Evolutionary conservation across 2,888 invertebrate genomes (phyloP).

Genomic region (Sphinx pinastri): DNA sequence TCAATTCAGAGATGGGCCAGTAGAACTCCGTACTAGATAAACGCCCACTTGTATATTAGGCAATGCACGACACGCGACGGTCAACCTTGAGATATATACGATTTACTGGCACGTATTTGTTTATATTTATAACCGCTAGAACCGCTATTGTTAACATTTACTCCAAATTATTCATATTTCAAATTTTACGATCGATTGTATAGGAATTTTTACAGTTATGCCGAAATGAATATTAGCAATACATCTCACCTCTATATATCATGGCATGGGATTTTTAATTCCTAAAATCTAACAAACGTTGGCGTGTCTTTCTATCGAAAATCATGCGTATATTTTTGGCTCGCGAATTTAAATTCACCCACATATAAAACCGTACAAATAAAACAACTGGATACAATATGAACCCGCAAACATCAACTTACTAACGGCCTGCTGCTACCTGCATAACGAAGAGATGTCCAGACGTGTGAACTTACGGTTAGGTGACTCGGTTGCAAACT

Average conservation of each 20-base stretch:
- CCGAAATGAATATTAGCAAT: too few relatives aligned
- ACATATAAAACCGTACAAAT: too few relatives aligned
- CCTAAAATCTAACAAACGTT: too few relatives aligned
- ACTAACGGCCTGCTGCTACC: not conserved
- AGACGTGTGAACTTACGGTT: not conserved
- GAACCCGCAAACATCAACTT: too few relatives aligned
- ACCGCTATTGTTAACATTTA: conserved; percentile 9
- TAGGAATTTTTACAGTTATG: not conserved
- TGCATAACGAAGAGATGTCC: not conserved
- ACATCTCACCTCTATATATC: too few relatives aligned
- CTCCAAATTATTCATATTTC: not conserved
- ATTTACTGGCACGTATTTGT: conserved; percentile 25
- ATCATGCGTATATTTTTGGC: too few relatives aligned
- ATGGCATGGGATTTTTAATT: too few relatives aligned
- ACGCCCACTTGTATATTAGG: conserved; percentile 26
- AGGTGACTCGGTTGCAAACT: not conserved
- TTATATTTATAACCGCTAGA: conserved; percentile 16
- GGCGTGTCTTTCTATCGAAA: too few relatives aligned
- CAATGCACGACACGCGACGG: conserved; percentile 15
- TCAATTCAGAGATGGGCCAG: conserved; percentile 19
- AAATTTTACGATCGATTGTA: not conserved
- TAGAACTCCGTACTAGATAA: conserved; percentile 25
- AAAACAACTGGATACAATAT: too few relatives aligned
- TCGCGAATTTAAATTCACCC: too few relatives aligned
- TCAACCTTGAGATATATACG: conserved; percentile 27